Evolutionary conservation across 2,113 vertebrate genomes (phyloP), one percentile per base, ranked within the genome.

Genomic region (Eolophus roseicapilla): DNA sequence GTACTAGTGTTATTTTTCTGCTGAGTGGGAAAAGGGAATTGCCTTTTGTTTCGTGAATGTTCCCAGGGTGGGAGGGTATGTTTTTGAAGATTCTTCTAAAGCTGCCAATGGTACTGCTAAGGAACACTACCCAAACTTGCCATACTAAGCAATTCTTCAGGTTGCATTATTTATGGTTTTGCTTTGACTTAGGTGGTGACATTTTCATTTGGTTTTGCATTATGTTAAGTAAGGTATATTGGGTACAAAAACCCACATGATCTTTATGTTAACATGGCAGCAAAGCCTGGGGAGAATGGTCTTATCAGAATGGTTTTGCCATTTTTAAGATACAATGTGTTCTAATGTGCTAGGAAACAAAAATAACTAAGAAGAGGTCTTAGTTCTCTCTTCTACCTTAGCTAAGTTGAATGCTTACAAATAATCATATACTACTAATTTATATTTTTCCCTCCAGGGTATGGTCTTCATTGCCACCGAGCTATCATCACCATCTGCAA

Each of bases 401-500:
- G 21, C 35, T 55, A 28, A 77, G 23, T 43, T 74, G 17, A 46
- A 16, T 50, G 21, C 31, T 88, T 79, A 49, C 7, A 68, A 37
- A 39, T n/a, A 55, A 63, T 41, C 68, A 15, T 11, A 11, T 16
- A 41, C 24, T 50, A 68, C 57, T 88, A 16, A 71, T 79, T 82
- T 44, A 3, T 9, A 43, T 43, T 43, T 31, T 41, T 28, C 57
- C 64, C 41, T 93, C 28, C 95, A 99, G 99, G 99, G 16, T 98
- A 99, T 13, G 99, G 99, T 64, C 98, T 99, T 47, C 98, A 4
- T 93, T 99, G 99, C 96, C 99, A 99, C 94, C 97, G 99, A 46
- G 99, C 99, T 7, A 97, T 99, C 95, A 99, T 99, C 95, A 99
- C 99, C 67, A 92, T 99, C 64, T 99, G 99, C 96, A 99, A 97